A percentile compares a stretch with the other conserved stretches of the same genome.
These are phyloP conservation scores for Phoronis australis DNA, from an alignment of 2,888 invertebrate genomes.

Conservation along the genomic window DNA sequence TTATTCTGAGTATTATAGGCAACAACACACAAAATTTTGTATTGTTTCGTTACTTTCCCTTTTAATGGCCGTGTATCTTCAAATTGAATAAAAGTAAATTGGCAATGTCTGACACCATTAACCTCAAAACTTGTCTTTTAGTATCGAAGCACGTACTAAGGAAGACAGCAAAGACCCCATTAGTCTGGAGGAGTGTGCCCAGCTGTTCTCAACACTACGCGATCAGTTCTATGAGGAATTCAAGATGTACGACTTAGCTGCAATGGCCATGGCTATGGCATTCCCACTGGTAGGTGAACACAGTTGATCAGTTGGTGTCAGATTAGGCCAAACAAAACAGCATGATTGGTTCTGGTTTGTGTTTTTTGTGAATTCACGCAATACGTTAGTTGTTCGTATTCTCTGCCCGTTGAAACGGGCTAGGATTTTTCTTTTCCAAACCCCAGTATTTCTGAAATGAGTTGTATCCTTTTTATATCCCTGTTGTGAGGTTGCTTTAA, in stretches of 20 bases:
- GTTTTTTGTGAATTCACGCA: too few species aligned
- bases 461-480: too few species aligned
- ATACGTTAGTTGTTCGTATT: too few species aligned
- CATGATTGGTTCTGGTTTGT: too few species aligned
- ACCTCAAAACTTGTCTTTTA: conserved; percentile 8
- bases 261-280: conserved; percentile 77
- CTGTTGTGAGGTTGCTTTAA: too few species aligned
- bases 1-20: too few species aligned
- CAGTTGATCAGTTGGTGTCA: too few species aligned
- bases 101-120: conserved; percentile 6
- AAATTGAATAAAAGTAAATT: neutral
- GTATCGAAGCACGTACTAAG: conserved; percentile 32
- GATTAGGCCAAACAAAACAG: too few species aligned
- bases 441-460: too few species aligned
- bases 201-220: conserved; percentile 37
- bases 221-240: conserved; percentile 58
- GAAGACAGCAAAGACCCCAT: conserved; percentile 53
- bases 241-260: conserved; percentile 74
- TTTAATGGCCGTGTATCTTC: conserved; percentile 28
- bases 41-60: neutral
- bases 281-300: conserved; percentile 74
- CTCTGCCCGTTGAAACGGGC: too few species aligned
- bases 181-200: conserved; percentile 50
- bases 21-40: neutral
- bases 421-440: too few species aligned